Evolutionary conservation across 2,888 invertebrate species (phyloP).

Genomic region (Hyles lineata): DNA sequence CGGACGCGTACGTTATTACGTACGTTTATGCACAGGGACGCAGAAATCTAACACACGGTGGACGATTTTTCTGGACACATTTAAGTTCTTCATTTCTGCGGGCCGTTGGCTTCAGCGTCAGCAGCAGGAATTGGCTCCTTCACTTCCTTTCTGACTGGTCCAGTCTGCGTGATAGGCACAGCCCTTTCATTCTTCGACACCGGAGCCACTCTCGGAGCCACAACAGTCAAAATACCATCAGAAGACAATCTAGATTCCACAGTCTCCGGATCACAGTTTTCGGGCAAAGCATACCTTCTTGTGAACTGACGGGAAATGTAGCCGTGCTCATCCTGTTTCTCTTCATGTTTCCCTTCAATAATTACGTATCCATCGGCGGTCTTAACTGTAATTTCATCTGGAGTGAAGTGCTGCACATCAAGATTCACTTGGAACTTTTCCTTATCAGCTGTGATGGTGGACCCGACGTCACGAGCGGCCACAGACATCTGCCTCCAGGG

Average conservation of each 20-base stretch:
- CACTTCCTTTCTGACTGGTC: slow-evolving; percentile 78
- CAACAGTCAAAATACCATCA: slow-evolving; percentile 89
- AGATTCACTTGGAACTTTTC: slow-evolving; percentile 86
- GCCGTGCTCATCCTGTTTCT: slow-evolving; percentile 89
- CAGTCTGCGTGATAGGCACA: slow-evolving; percentile 85
- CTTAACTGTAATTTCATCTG: slow-evolving; percentile 90
- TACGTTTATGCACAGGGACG: not conserved
- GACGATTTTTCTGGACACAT: slow-evolving; percentile 26
- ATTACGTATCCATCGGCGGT: slow-evolving; percentile 87
- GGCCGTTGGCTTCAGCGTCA: slow-evolving; percentile 44
- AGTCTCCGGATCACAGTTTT: slow-evolving; percentile 87
- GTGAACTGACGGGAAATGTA: slow-evolving; percentile 89
- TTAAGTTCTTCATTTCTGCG: slow-evolving; percentile 38
- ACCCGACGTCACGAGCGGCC: slow-evolving; percentile 73
- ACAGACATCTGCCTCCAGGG: slow-evolving; percentile 69
- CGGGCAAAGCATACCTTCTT: slow-evolving; percentile 89
- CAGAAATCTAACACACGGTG: slow-evolving; percentile 30
- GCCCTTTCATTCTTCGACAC: slow-evolving; percentile 71
- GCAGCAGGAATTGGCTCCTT: slow-evolving; percentile 64
- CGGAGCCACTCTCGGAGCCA: slow-evolving; percentile 80
- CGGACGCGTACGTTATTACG: not conserved
- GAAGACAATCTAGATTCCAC: slow-evolving; percentile 89
- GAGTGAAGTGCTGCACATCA: slow-evolving; percentile 90
- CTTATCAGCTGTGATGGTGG: slow-evolving; percentile 77
- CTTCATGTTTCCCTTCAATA: slow-evolving; percentile 91